These are phyloP conservation scores for Tetramorium parvispinum DNA, from an alignment of 1,140 invertebrate genomes.

Conservation along the genomic window DNA sequence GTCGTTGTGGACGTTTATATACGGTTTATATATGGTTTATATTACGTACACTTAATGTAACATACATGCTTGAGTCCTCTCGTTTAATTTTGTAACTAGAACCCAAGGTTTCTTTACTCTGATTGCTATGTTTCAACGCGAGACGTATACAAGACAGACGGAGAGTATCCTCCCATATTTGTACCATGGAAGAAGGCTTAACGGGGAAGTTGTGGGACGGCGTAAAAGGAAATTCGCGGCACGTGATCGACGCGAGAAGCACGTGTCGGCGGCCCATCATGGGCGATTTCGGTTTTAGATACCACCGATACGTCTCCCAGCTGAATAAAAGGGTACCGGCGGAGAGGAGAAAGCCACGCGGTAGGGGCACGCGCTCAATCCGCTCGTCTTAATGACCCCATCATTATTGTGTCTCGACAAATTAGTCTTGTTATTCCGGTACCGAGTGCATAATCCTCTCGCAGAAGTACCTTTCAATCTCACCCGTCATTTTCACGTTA, in stretches of 20 bases:
- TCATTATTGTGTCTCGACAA: constrained; percentile 81
- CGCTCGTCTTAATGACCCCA: constrained; percentile 76
- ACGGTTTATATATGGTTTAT: background rate
- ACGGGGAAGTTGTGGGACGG: constrained; percentile 22
- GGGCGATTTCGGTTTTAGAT: constrained; percentile 66
- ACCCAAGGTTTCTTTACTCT: background rate
- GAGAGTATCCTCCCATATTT: background rate
- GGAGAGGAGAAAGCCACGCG: constrained; percentile 57
- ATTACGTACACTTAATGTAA: background rate
- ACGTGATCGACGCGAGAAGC: constrained; percentile 68
- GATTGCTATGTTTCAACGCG: constrained; percentile 13
- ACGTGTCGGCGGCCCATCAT: constrained; percentile 71
- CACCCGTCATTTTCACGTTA: constrained; percentile 4
- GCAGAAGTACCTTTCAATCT: constrained; percentile 36
- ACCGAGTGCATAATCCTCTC: constrained; percentile 21
- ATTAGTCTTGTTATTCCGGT: constrained; percentile 74
- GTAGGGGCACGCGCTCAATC: constrained; percentile 63
- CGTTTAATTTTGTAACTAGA: constrained; percentile 15
- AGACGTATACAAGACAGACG: background rate
- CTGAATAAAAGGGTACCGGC: constrained; percentile 57
- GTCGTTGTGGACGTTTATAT: background rate
- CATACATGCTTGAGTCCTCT: background rate
- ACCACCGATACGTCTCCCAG: constrained; percentile 40
- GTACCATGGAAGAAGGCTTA: constrained; percentile 18
- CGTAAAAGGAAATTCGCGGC: constrained; percentile 50